Conservation (phyloP, 2,113 vertebrate genomes). For the Sitta europaea region DNA sequence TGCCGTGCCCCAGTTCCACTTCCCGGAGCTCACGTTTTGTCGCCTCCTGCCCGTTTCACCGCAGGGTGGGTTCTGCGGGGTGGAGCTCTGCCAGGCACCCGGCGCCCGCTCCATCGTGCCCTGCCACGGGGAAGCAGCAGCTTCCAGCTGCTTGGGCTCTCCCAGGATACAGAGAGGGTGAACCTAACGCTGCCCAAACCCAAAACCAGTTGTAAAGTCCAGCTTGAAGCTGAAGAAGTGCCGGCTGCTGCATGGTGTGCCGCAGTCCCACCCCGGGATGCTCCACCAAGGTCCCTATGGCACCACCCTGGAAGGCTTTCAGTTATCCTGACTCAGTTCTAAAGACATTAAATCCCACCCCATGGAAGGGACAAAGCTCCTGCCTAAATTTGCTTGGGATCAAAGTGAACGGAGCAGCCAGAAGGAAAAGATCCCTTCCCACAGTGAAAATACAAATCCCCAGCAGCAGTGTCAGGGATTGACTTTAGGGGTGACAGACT, state of each 20-base stretch:
- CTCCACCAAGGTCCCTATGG: background rate
- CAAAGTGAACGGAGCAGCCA: accelerated
- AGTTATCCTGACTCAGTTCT: accelerated
- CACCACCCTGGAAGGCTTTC: no score
- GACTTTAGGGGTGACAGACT: accelerated
- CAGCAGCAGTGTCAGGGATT: accelerated
- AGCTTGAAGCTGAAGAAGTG: accelerated
- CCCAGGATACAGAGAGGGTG: background rate
- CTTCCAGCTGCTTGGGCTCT: accelerated
- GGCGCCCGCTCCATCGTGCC: accelerated
- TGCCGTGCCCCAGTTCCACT: conserved; percentile 59
- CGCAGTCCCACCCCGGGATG: accelerated
- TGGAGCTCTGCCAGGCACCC: accelerated
- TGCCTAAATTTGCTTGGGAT: background rate
- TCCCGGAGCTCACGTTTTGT: background rate
- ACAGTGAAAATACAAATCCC: accelerated
- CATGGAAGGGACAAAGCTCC: accelerated
- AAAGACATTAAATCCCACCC: accelerated
- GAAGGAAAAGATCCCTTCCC: background rate
- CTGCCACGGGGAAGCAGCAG: accelerated
- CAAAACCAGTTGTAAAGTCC: no score
- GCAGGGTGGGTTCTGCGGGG: accelerated
- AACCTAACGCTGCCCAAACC: accelerated
- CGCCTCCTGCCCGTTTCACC: background rate
- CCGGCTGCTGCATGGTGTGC: accelerated